These are phyloP conservation scores for Dicentrarchus labrax DNA, from an alignment of 2,113 vertebrate species.

Conservation along the genomic window DNA sequence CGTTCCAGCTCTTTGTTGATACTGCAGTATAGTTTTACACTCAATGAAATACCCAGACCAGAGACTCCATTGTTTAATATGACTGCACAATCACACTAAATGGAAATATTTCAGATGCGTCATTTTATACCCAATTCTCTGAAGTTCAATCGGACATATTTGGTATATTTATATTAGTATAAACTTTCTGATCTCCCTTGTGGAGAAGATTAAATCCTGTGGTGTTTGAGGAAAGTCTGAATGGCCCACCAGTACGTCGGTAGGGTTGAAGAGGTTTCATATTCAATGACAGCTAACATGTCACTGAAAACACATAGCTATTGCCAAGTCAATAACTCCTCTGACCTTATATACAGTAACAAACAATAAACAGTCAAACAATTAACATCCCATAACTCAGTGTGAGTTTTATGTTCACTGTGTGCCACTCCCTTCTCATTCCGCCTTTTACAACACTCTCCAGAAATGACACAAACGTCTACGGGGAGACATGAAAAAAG, in stretches of 20 bases:
- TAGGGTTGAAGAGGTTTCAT: background rate
- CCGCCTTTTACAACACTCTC: constrained; percentile 43
- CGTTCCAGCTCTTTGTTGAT: background rate
- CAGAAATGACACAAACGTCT: constrained; percentile 68
- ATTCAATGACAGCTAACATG: background rate
- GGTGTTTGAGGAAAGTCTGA: background rate
- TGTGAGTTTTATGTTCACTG: constrained; percentile 42
- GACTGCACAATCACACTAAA: background rate
- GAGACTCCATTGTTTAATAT: background rate
- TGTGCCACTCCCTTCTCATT: constrained; percentile 53
- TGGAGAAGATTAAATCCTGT: background rate
- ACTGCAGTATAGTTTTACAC: background rate
- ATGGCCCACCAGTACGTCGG: background rate
- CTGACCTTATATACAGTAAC: constrained; percentile 24
- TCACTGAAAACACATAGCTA: background rate
- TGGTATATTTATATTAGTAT: background rate
- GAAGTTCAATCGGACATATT: background rate
- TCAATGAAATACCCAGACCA: background rate
- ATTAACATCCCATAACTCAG: constrained; percentile 59
- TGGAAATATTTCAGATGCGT: background rate
- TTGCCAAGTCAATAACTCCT: constrained; percentile 16
- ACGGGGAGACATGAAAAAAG: constrained; percentile 48
- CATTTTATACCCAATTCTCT: background rate
- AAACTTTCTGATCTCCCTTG: background rate
- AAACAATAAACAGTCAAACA: constrained; percentile 49